These are phyloP conservation scores for Laticauda laticaudata DNA, from an alignment of 2,113 vertebrate genomes.

Conservation along the genomic window DNA sequence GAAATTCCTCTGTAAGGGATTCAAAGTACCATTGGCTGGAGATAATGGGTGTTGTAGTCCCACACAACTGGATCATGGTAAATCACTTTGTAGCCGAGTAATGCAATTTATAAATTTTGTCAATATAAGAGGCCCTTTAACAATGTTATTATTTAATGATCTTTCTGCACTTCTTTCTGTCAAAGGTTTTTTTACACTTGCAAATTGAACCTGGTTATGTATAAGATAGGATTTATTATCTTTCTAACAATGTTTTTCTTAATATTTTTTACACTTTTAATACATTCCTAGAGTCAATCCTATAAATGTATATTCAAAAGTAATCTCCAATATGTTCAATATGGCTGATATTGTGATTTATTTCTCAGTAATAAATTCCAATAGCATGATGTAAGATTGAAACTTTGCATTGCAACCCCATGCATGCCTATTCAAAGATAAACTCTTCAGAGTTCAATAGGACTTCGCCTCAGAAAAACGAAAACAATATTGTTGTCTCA, in stretches of 20 bases:
- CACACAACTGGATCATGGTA: background rate
- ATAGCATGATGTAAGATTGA: background rate
- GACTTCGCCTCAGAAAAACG: background rate
- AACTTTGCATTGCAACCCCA: background rate
- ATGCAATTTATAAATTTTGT: background rate
- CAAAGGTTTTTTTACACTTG: background rate
- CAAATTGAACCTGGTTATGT: background rate
- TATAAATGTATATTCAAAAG: background rate
- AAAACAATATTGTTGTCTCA: background rate
- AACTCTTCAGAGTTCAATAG: background rate
- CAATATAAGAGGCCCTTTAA: background rate
- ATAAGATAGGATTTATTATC: background rate
- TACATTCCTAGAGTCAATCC: background rate
- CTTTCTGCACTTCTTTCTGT: background rate
- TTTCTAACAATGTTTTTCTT: background rate
- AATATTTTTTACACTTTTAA: background rate
- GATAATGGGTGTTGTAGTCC: background rate
- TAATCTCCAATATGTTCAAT: background rate
- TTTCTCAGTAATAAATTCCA: background rate
- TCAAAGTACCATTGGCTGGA: background rate
- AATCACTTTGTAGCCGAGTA: background rate
- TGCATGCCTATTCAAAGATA: background rate
- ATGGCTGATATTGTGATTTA: background rate
- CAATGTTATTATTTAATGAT: background rate
- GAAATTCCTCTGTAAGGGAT: background rate